Conservation (phyloP, 2,888 invertebrate species). For the Macrophya annulata region DNA sequence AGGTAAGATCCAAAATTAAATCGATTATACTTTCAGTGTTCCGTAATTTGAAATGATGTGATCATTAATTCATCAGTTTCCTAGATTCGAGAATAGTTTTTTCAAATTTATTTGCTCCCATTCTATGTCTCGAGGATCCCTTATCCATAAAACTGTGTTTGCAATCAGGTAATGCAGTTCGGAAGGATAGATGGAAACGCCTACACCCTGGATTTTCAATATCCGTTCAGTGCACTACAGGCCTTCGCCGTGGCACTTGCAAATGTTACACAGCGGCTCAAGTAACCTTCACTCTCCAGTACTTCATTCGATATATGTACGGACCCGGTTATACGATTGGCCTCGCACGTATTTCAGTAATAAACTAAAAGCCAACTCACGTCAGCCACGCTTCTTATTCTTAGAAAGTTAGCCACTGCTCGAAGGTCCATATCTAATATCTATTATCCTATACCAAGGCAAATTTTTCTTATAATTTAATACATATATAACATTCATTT, state of each 20-base stretch:
- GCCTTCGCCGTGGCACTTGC: slow-evolving; percentile 99
- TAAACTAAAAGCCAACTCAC: slow-evolving; percentile 31
- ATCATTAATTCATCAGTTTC: neutral
- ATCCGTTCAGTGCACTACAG: slow-evolving; percentile 98
- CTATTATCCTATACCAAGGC: neutral
- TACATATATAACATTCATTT: too few relatives aligned
- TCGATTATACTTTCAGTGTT: neutral
- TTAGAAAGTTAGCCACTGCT: slow-evolving; percentile 29
- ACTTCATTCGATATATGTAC: slow-evolving; percentile 69
- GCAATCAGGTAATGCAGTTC: slow-evolving; percentile 97
- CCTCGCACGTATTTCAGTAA: slow-evolving; percentile 52
- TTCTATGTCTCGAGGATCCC: neutral
- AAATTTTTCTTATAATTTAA: neutral
- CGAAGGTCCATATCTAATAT: neutral
- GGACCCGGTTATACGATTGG: slow-evolving; percentile 61
- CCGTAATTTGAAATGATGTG: neutral
- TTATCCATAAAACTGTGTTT: neutral
- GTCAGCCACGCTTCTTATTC: slow-evolving; percentile 20
- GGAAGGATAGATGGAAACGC: slow-evolving; percentile 99
- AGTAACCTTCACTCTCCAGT: slow-evolving; percentile 82
- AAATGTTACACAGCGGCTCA: slow-evolving; percentile 96
- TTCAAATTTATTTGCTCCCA: neutral
- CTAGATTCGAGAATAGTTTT: neutral
- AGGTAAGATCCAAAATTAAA: slow-evolving; percentile 83
- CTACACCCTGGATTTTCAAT: slow-evolving; percentile 99